A percentile compares a stretch with the other conserved stretches of the same genome.
phyloP scores from a whole-genome alignment of 2,797 vertebrate genomes.

The Takifugu rubripes region DNA sequence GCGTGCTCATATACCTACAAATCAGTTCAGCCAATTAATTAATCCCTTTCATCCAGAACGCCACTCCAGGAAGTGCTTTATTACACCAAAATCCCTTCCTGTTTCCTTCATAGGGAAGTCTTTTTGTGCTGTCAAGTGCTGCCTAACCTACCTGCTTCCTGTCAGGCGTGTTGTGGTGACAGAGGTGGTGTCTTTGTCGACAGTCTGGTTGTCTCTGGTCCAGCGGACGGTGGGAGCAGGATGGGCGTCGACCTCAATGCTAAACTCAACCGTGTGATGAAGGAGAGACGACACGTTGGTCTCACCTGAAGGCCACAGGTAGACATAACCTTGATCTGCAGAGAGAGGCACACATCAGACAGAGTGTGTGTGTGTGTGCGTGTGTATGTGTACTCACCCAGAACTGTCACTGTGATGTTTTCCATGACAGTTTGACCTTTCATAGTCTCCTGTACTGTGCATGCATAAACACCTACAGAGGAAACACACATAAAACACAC shows the following conservation, averaged over 20 bases:
- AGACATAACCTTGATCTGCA: constrained; percentile 82
- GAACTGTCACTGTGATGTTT: constrained; percentile 77
- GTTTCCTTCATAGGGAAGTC: background rate
- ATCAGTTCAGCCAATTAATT: background rate
- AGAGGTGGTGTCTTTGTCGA: constrained; percentile 66
- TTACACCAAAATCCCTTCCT: background rate
- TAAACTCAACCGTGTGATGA: constrained; percentile 77
- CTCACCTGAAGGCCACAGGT: constrained; percentile 56
- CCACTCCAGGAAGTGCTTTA: background rate
- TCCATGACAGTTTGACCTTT: constrained; percentile 66
- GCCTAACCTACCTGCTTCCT: constrained; percentile 74
- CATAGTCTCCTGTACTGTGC: constrained; percentile 74
- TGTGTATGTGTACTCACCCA: constrained; percentile 68
- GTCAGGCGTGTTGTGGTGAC: constrained; percentile 68
- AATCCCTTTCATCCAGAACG: too few species aligned
- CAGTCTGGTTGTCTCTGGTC: constrained; percentile 75
- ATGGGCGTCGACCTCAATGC: constrained; percentile 79
- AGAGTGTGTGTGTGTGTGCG: background rate
- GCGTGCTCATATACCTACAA: constrained; percentile 78
- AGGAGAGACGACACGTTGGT: constrained; percentile 65
- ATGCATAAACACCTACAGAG: constrained; percentile 77
- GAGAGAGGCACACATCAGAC: background rate
- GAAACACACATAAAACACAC: constrained; percentile 12
- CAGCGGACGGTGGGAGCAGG: constrained; percentile 78
- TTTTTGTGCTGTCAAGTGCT: too few species aligned